Evolutionary conservation across 1,140 invertebrate genomes (phyloP).

Genomic region (Vanessa tameamea): DNA sequence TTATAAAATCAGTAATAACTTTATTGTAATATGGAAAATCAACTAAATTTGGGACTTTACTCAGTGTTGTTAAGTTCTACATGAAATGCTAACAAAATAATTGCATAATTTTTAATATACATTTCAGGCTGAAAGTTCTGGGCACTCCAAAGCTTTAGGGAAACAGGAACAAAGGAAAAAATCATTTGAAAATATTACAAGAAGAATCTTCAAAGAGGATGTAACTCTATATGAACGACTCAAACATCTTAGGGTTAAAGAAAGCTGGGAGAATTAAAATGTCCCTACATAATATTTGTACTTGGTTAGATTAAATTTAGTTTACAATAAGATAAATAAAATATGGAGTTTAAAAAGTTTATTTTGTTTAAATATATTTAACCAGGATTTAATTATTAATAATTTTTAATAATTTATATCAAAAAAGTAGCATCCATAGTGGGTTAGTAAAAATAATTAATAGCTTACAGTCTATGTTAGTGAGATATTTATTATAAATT

Average conservation of each 20-base stretch:
- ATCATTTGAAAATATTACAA: constrained; percentile 39
- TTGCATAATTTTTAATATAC: neutral
- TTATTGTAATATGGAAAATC: too few species aligned
- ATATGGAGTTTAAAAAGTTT: too few species aligned
- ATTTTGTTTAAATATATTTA: neutral
- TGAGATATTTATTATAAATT: neutral
- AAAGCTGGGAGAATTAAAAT: constrained; percentile 57
- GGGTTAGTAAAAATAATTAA: neutral
- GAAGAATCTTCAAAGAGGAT: constrained; percentile 68
- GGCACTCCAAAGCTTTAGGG: constrained; percentile 66
- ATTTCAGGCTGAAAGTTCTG: constrained; percentile 67
- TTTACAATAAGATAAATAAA: too few species aligned
- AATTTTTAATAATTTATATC: too few species aligned
- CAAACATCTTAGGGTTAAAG: constrained; percentile 60
- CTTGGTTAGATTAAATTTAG: too few species aligned
- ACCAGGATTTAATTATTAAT: too few species aligned
- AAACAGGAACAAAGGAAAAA: constrained; percentile 53
- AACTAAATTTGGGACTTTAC: neutral
- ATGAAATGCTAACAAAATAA: neutral
- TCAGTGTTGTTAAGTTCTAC: neutral
- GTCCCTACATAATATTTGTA: constrained; percentile 28
- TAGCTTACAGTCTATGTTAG: neutral
- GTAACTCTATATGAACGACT: constrained; percentile 70
- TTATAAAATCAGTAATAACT: neutral
- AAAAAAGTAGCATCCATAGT: too few species aligned